Evolutionary conservation across 2,113 vertebrate genomes (phyloP), one percentile per base, ranked within the genome.

Genomic region (Larimichthys crocea): DNA sequence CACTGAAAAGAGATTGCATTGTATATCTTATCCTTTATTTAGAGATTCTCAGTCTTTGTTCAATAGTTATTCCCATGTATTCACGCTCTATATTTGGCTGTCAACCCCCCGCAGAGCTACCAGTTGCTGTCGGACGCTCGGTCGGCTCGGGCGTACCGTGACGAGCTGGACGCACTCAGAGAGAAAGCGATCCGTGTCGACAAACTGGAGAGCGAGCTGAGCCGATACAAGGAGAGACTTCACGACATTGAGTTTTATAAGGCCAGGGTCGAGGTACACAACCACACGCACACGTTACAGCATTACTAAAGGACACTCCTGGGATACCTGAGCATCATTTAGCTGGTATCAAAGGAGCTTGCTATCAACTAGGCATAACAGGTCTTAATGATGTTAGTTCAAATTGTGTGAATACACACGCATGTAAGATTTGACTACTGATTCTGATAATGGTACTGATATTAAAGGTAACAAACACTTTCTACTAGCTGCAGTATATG

Each of bases 181-280:
- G 98, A 99, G 91, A 99, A 99, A 85, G 97, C 98, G 0, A 90
- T 98, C 76, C 95, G 97, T 0, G 98, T 99, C 2, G 98, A 99
- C 94, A 99, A 99, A 84, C 96, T 99, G 93, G 98, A 99, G 95
- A 99, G 98, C 22, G 98, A 99, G 93, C 94, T 99, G 93, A 90
- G 89, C 62, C 96, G 98, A 53, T 99, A 97, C 79, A 99, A 97
- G 86, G 98, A 99, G 89, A 95, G 95, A 52, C 96, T 99, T 11
- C 98, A 97, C 4, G 97, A 99, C 92, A 98, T 99, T 1, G 98
- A 99, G 91, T 99, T 99, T 91, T 99, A 99, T 93, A 99, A 97
- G 86, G 97, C 98, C 93, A 96, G 98, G 93, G 95, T 99, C 49
- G 98, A 99, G 97, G 98, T 99, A 94, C 69, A 67, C 9, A 31